These are phyloP conservation scores for Ectropis grisescens DNA, from an alignment of 1,140 invertebrate genomes.

Conservation along the genomic window DNA sequence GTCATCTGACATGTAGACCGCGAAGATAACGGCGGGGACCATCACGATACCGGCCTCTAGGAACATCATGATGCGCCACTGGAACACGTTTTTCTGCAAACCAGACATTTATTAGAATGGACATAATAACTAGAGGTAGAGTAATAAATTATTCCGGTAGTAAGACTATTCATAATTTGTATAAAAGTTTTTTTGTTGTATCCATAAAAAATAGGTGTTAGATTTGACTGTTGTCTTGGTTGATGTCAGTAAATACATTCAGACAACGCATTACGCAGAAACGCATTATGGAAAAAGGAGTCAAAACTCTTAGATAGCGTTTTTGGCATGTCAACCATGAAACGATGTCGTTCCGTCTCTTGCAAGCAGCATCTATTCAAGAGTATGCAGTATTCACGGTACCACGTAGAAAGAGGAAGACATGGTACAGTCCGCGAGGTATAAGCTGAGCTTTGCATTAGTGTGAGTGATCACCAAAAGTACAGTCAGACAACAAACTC, in stretches of 20 bases:
- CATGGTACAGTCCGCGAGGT: too few relatives aligned
- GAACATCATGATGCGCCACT: slow-evolving; percentile 82
- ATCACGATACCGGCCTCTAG: slow-evolving; percentile 75
- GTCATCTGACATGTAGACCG: slow-evolving; percentile 73
- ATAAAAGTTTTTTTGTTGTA: not conserved
- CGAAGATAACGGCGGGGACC: slow-evolving; percentile 74
- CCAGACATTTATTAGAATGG: slow-evolving; percentile 2
- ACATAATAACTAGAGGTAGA: not conserved
- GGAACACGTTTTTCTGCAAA: slow-evolving; percentile 51
- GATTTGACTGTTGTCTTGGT: not conserved
- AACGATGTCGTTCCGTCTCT: too few relatives aligned
- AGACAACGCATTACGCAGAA: too few relatives aligned
- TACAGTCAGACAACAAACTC: too few relatives aligned
- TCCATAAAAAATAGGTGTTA: not conserved
- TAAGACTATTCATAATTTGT: not conserved
- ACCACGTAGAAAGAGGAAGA: too few relatives aligned
- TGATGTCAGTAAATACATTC: not conserved
- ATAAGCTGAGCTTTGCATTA: too few relatives aligned
- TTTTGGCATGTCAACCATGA: too few relatives aligned
- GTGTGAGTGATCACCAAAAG: too few relatives aligned
- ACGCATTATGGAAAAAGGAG: too few relatives aligned
- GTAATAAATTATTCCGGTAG: not conserved
- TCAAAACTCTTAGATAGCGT: too few relatives aligned
- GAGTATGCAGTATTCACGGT: too few relatives aligned
- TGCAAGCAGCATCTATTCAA: too few relatives aligned